Evolutionary conservation across 2,888 invertebrate species (phyloP).

Genomic region (Drosophila anomelani): DNA sequence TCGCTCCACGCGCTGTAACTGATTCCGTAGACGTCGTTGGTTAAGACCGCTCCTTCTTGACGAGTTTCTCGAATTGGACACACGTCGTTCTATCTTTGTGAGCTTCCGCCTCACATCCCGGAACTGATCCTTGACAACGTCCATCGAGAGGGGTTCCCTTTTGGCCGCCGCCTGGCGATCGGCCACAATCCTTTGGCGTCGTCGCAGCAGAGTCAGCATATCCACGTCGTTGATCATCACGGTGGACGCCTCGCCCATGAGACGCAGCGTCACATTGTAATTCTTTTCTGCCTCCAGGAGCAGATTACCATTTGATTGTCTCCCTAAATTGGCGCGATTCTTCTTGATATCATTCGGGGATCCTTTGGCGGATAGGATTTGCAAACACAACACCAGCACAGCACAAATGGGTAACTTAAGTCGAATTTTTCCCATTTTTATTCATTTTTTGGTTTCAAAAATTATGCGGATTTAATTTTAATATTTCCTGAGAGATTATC

Average conservation of each 20-base stretch:
- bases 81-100: constrained; percentile 46
- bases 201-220: constrained; percentile 84
- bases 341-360: constrained; percentile 27
- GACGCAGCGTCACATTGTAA: constrained; percentile 91
- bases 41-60: constrained; percentile 46
- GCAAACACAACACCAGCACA: constrained; percentile 25
- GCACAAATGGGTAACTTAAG: neutral
- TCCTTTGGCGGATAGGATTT: constrained; percentile 8
- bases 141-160: constrained; percentile 41
- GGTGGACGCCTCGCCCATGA: constrained; percentile 89
- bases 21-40: constrained; percentile 57
- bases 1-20: constrained; percentile 60
- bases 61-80: constrained; percentile 57
- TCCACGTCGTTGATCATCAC: constrained; percentile 89
- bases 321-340: constrained; percentile 61
- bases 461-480: neutral
- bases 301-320: constrained; percentile 89
- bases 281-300: constrained; percentile 90
- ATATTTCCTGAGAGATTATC: neutral
- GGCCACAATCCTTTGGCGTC: constrained; percentile 33
- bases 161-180: constrained; percentile 21
- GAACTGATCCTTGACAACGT: constrained; percentile 60
- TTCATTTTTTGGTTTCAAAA: constrained; percentile 33
- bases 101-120: constrained; percentile 61
- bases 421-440: constrained; percentile 36